phyloP scores from a whole-genome alignment of 2,888 invertebrate genomes.

The Acanthosepion esculentum region DNA sequence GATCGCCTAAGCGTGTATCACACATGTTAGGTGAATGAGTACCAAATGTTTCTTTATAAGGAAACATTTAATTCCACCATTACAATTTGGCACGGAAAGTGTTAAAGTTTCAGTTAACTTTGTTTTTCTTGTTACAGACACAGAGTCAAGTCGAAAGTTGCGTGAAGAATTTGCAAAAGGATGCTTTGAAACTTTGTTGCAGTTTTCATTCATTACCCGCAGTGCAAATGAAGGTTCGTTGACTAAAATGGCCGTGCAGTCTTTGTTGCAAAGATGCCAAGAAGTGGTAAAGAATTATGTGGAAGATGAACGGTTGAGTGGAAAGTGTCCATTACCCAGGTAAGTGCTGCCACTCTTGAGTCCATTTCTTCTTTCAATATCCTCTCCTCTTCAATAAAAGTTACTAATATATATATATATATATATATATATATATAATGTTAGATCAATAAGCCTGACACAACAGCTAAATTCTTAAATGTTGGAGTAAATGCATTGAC shows the following conservation, averaged over 20 bases:
- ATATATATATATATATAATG: no score
- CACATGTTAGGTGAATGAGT: no score
- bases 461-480: no score
- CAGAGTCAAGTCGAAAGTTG: slow-evolving; percentile 84
- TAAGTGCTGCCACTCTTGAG: slow-evolving; percentile 68
- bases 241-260: slow-evolving; percentile 85
- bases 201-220: slow-evolving; percentile 85
- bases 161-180: slow-evolving; percentile 96
- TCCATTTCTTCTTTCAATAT: no score
- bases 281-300: slow-evolving; percentile 92
- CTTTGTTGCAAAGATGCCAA: slow-evolving; percentile 91
- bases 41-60: no score
- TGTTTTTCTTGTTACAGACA: slow-evolving; percentile 77
- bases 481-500: no score
- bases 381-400: no score
- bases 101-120: not conserved
- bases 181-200: slow-evolving; percentile 95
- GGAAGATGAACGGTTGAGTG: slow-evolving; percentile 87
- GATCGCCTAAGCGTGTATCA: no score
- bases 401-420: no score
- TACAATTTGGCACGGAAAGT: no score
- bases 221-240: slow-evolving; percentile 77
- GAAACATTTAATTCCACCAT: no score
- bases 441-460: no score
- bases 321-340: slow-evolving; percentile 89